These are phyloP conservation scores for Sebastes cheni DNA, from an alignment of 2,797 vertebrate genomes.

Conservation along the genomic window DNA sequence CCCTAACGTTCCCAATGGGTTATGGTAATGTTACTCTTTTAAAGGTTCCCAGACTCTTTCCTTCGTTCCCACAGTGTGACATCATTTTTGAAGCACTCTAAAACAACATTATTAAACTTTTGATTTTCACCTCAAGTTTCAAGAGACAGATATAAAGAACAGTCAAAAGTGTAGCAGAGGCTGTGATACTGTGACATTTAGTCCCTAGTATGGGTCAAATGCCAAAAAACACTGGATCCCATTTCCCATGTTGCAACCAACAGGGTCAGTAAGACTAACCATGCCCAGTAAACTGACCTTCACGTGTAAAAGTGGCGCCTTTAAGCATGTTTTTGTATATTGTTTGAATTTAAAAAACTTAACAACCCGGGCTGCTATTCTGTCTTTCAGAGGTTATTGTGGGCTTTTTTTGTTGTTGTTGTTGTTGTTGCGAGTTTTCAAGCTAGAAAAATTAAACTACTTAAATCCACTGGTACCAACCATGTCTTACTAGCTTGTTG, in stretches of 20 bases:
- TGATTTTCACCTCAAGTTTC: not conserved
- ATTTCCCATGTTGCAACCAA: not conserved
- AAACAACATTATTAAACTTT: not conserved
- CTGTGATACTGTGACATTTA: not conserved
- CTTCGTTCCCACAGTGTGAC: not conserved
- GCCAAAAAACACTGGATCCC: not conserved
- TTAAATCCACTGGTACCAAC: no score
- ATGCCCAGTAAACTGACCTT: not conserved
- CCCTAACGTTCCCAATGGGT: not conserved
- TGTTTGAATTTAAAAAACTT: not conserved
- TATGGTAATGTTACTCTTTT: not conserved
- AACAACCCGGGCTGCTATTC: no score
- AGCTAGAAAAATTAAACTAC: no score
- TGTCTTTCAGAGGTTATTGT: no score
- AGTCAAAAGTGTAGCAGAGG: not conserved
- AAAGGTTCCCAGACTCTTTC: not conserved
- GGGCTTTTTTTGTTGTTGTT: no score
- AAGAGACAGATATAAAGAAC: not conserved
- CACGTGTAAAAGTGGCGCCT: not conserved
- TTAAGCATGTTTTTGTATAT: not conserved
- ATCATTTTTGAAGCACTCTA: not conserved
- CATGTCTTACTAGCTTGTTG: no score
- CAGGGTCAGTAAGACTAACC: not conserved
- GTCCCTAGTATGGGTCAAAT: not conserved
- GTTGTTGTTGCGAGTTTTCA: no score